Evolutionary conservation across 2,113 vertebrate genomes (phyloP), one percentile per base, ranked within the genome.

Genomic region (Jaculus jaculus): DNA sequence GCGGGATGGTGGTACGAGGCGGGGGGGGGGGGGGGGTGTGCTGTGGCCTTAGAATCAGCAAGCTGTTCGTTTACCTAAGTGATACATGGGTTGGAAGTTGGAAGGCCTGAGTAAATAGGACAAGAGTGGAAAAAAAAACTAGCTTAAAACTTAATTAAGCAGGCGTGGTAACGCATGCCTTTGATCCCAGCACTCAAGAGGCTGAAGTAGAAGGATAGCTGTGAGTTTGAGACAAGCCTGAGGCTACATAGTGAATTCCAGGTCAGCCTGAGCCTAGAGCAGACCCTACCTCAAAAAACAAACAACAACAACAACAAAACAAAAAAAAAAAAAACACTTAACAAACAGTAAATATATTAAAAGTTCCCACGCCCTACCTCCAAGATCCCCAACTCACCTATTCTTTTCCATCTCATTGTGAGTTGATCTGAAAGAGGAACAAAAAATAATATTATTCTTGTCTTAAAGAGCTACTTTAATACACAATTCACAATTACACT

Each of bases 321-420:
- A 47, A 47, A 47, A 47, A 47, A 47, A 47, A 47, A 47, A 47
- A 47, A 47, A 47, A 5, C 8, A 47, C 42, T 47, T 66, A 81
- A 42, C 32, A 23, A 94, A 71, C 12, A 93, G 28, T 61, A 83
- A 80, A 83, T 60, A 30, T n/a, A 88, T 68, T 69, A 79, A 47
- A 91, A 37, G 28, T 32, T 58, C 32, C 79, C 32, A 6, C 17
- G 47, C 47, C 7, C 79, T 30, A 77, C 18, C 28, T 37, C 75
- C 71, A 3, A 87, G 89, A 28, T 68, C 30, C 80, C 47, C 90
- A 85, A 93, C 98, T 97, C 97, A 99, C 99, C 99, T 99, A 98
- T 99, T 99, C 97, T 99, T 99, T 94, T 99, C 99, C 99, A 99
- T 99, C 98, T 99, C 99, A 65, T 99, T 99, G 98, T 99, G 99